Evolutionary conservation across 2,888 invertebrate genomes (phyloP).

Genomic region (Euzetes globulus): DNA sequence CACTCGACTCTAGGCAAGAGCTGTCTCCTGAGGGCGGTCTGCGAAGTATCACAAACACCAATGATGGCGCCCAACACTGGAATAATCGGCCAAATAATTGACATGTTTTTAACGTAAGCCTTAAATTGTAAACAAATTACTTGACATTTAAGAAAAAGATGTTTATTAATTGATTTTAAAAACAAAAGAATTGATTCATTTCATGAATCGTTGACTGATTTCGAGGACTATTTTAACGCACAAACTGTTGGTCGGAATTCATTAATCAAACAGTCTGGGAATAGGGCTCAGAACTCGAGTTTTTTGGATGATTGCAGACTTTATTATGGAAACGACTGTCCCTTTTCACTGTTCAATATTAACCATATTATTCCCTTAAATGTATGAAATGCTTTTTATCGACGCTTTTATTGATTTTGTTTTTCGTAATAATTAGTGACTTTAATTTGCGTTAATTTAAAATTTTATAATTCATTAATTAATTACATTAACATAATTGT

Average conservation of each 20-base stretch:
- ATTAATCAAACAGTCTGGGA: background rate
- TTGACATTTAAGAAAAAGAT: background rate
- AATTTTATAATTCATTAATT: background rate
- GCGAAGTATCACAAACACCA: constrained; percentile 32
- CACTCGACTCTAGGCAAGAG: constrained; percentile 21
- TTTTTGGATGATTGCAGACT: background rate
- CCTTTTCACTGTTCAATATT: constrained; percentile 29
- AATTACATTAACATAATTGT: background rate
- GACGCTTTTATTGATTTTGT: background rate
- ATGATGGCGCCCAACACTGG: constrained; percentile 6
- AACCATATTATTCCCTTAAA: background rate
- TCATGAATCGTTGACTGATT: background rate
- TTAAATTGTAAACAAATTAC: background rate
- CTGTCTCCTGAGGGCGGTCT: constrained; percentile 25
- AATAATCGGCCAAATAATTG: constrained; percentile 12
- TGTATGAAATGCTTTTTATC: background rate
- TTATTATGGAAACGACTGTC: constrained; percentile 5
- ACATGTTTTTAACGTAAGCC: constrained; percentile 25
- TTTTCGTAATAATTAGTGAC: background rate
- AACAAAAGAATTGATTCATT: background rate
- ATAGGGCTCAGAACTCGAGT: background rate
- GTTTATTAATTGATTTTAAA: background rate
- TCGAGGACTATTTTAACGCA: constrained; percentile 3
- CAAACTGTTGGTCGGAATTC: constrained; percentile 2
- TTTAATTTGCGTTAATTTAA: no score